Conservation (phyloP, 2,888 invertebrate genomes). For the Synanthedon formicaeformis region DNA sequence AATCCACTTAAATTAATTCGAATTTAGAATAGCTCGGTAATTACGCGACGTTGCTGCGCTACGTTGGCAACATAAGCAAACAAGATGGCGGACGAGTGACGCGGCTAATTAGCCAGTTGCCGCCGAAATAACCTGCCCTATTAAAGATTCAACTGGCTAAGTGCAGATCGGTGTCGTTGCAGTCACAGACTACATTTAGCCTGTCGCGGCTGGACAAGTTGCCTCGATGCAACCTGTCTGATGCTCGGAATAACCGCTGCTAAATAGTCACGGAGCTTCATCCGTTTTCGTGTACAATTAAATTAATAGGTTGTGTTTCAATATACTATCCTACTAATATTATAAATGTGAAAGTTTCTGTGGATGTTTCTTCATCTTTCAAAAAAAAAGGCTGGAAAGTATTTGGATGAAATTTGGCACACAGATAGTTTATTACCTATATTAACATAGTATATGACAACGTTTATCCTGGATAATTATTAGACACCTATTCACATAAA, state of each 20-base stretch:
- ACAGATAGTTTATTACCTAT: no score
- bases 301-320: no score
- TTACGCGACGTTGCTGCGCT: not conserved
- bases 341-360: no score
- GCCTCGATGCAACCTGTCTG: constrained; percentile 26
- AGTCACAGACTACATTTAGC: constrained; percentile 48
- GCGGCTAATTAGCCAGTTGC: constrained; percentile 41
- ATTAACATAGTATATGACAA: no score
- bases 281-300: not conserved
- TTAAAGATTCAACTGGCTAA: constrained; percentile 60
- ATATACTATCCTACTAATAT: no score
- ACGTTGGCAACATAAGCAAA: not conserved
- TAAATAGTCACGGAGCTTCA: not conserved
- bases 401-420: no score
- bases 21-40: not conserved
- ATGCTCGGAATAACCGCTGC: constrained; percentile 25
- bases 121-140: constrained; percentile 42
- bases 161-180: constrained; percentile 62
- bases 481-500: no score
- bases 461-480: no score
- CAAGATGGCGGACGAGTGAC: not conserved
- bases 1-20: not conserved
- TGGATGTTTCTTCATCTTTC: no score
- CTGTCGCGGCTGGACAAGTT: constrained; percentile 25
- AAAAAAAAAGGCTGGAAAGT: no score